Base-by-base conservation (phyloP, 2,797 vertebrate genomes). In the Pogoniulus pusillus region DNA sequence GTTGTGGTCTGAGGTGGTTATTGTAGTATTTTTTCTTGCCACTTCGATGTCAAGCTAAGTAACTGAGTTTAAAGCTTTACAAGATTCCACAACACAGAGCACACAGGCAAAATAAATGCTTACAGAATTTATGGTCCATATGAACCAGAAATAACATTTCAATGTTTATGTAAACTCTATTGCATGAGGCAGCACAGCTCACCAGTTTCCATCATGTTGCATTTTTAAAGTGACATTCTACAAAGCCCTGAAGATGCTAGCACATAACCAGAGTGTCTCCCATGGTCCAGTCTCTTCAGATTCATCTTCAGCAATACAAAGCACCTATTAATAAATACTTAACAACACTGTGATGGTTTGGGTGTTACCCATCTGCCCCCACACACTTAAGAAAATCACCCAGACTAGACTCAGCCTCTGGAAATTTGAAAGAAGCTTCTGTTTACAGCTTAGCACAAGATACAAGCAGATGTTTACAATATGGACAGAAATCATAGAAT, bases 221-320 rank as follows among this genome's bases (percentile, higher is more conserved):
- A 78, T 93, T 96, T 95, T 76, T 89, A 93, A 94, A 90, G 70
- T 85, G 91, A 90, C 90, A 87, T 85, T 91, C 60, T 58, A 62
- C 70, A 87, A 83, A 93, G 81, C 66, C 85, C 94, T 77, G 53
- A 88, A 93, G 85, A 95, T 66, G 91, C 69, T 32, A 63, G 32
- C 30, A 54, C 17, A 14, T 72, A 82, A 59, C 47, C 89, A 90
- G 27, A 49, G 39, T 51, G n/a, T 91, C 45, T 94, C 57, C 15
- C 66, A 65, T 27, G 15, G 63, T 86, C 77, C 81, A 39, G 20
- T 71, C 86, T 93, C 70, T 89, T 93, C 62, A 68, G 43, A 80
- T 87, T 88, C 59, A 70, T 72, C 54, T 53, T 29, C 27, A 77
- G 27, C 32, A 62, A 75, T 66, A 90, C 18, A 70, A 91, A 94